A percentile compares a stretch with the other conserved stretches of the same genome.
Conservation (phyloP, 2,797 vertebrate genomes). For the Setipinna tenuifilis region DNA sequence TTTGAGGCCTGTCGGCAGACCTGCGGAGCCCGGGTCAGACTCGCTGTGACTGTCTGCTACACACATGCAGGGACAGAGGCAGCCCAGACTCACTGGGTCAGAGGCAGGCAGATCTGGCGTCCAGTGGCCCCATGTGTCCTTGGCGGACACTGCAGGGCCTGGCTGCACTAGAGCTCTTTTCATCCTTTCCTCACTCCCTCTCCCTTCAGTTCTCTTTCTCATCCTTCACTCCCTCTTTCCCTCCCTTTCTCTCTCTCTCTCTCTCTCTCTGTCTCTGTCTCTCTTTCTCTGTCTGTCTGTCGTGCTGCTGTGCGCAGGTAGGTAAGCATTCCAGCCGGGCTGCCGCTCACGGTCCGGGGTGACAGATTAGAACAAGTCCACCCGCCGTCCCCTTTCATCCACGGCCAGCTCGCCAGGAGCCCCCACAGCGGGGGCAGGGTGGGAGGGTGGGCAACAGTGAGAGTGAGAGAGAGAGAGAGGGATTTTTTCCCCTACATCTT, state of each 20-base stretch:
- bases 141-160: not conserved
- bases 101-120: not conserved
- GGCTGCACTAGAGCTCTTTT: not conserved
- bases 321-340: conserved; percentile 68
- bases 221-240: conserved; percentile 20
- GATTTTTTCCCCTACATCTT: conserved; percentile 16
- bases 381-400: conserved; percentile 76
- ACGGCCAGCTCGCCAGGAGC: conserved; percentile 68
- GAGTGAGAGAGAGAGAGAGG: too few relatives aligned
- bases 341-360: conserved; percentile 59
- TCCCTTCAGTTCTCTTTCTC: not conserved
- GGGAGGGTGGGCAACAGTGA: not conserved
- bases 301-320: conserved; percentile 60
- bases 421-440: conserved; percentile 50
- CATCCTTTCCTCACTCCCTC: not conserved
- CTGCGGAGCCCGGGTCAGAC: too few relatives aligned
- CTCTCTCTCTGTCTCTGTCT: conserved; percentile 28
- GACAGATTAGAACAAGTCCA: conserved; percentile 74
- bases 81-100: not conserved
- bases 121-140: not conserved
- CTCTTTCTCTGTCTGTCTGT: conserved; percentile 36
- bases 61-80: not conserved
- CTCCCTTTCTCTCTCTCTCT: not conserved
- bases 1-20: not conserved
- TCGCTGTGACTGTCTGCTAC: too few relatives aligned